phyloP scores from a whole-genome alignment of 2,113 vertebrate species.

The Scomber japonicus region DNA sequence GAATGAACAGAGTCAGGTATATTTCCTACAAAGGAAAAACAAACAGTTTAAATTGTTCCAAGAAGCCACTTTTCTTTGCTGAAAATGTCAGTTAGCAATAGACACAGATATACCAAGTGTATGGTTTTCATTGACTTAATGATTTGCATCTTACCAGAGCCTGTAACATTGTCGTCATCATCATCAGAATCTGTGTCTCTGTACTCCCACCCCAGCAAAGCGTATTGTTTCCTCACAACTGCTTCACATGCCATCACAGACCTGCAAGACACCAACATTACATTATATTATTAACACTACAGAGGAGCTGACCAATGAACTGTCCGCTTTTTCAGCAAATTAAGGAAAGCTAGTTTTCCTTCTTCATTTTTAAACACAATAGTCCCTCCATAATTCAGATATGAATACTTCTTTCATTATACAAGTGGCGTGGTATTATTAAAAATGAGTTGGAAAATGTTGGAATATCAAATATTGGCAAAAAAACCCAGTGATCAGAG shows the following conservation, averaged over 20 bases:
- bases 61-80: not conserved
- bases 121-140: not conserved
- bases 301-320: too few species aligned
- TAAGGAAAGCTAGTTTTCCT: too few species aligned
- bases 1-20: not conserved
- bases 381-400: too few species aligned
- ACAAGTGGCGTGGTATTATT: too few species aligned
- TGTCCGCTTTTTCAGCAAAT: too few species aligned
- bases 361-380: too few species aligned
- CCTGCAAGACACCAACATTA: constrained; percentile 50
- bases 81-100: not conserved
- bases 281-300: too few species aligned
- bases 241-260: constrained; percentile 74
- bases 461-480: too few species aligned
- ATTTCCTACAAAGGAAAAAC: constrained; percentile 39
- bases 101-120: not conserved
- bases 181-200: constrained; percentile 69
- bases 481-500: too few species aligned
- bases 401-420: too few species aligned
- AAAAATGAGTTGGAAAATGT: too few species aligned
- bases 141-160: constrained; percentile 28
- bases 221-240: constrained; percentile 73
- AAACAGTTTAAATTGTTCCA: not conserved
- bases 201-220: constrained; percentile 76
- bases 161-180: not conserved